Base-by-base conservation (phyloP, 2,797 vertebrate species). In the Xiphophorus birchmanni region DNA sequence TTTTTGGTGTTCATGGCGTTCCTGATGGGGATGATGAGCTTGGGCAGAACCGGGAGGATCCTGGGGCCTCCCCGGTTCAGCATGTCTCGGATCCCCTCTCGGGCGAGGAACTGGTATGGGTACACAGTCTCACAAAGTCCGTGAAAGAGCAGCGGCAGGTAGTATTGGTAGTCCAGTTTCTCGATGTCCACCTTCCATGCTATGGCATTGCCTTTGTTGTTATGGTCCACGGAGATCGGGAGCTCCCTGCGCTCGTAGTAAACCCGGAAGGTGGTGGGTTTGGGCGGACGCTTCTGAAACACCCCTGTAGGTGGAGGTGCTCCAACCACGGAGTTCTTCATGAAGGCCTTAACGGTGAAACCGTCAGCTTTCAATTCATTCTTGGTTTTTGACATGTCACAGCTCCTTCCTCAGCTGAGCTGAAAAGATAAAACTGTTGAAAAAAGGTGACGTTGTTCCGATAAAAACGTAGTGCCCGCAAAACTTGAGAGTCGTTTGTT, bases 1-100 rank as follows among this genome's bases (percentile, higher is more conserved):
- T 97, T 98, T 85, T 97, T 96, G 2, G 97, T 99, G 93, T 97
- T 99, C 94, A 99, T 92, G 63, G 98, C 98, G 98, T 98, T 97
- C 95, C 96, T 98, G 93, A 98, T 98, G 81, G 97, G 97, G 75
- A 97, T 95, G 93, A 99, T 98, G 90, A 99, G 97, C 90, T 98
- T 97, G 44, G 97, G 98, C 83, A 99, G 94, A 91, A 98, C 96
- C 47, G 97, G 97, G 75, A 72, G 69, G 42, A 72, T 72, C 69
- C 44, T 45, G 69, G 42, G 12, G 1, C 69, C 69, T 73, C 98
- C 97, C 0, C 97, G 96, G 84, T 99, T 97, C 94, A 99, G 94
- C 97, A 99, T 92, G 94, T 99, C 98, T 71, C 98, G 97, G 88
- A 97, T 92, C 73, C 98, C 69, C 95, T 98, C 97, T 60, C 97